A percentile compares a stretch with the other conserved stretches of the same genome.
These are phyloP conservation scores for Carollia perspicillata DNA, from an alignment of 2,113 vertebrate genomes.

Conservation along the genomic window DNA sequence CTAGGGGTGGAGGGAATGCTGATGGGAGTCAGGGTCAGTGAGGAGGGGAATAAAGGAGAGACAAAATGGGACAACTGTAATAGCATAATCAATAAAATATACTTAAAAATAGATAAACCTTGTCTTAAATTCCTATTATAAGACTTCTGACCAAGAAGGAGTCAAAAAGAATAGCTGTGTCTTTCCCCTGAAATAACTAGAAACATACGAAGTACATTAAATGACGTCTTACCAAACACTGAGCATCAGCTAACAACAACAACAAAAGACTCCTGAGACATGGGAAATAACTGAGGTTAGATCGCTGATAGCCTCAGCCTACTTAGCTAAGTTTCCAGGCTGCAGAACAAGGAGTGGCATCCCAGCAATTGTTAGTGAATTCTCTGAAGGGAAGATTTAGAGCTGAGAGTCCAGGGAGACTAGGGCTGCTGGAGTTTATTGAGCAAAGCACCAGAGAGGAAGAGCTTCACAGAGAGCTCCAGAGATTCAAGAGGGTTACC, in stretches of 20 bases:
- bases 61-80: no score
- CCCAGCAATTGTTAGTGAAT: neutral
- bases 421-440: neutral
- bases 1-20: no score
- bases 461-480: neutral
- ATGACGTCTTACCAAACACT: neutral
- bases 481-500: neutral
- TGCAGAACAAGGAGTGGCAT: rapidly evolving
- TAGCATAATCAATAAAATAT: no score
- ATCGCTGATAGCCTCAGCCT: neutral
- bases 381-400: neutral
- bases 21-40: no score
- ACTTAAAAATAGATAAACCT: neutral
- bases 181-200: neutral
- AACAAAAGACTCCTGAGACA: neutral
- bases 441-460: neutral
- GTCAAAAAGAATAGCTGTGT: neutral
- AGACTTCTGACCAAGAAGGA: neutral
- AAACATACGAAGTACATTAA: neutral
- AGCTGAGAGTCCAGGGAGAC: neutral
- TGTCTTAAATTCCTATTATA: neutral
- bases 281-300: neutral
- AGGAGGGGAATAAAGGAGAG: no score
- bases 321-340: neutral
- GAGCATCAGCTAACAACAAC: rapidly evolving